A percentile compares a stretch with the other conserved stretches of the same genome.
Evolutionary conservation across 2,888 invertebrate genomes (phyloP).

Genomic region (Agrochola litura): DNA sequence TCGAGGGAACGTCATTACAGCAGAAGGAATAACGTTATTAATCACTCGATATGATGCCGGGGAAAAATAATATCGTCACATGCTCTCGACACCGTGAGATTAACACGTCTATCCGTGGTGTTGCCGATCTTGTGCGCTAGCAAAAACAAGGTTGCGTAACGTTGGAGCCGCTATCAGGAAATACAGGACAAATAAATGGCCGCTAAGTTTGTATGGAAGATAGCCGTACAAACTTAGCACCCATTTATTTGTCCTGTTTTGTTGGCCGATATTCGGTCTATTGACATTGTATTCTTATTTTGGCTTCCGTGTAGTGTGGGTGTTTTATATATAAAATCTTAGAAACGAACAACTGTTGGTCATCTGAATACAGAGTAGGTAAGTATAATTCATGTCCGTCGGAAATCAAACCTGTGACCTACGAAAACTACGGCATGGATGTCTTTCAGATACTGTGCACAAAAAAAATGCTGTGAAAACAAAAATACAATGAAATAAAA

Average conservation of each 20-base stretch:
- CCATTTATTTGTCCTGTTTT: slow-evolving; percentile 22
- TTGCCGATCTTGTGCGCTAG: slow-evolving; percentile 72
- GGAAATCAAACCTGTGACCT: background rate
- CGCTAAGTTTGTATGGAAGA: slow-evolving; percentile 12
- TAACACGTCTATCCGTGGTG: slow-evolving; percentile 83
- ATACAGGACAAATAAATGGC: slow-evolving; percentile 54
- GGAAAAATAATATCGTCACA: slow-evolving; percentile 89
- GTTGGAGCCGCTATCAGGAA: slow-evolving; percentile 45
- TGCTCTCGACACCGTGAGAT: slow-evolving; percentile 88
- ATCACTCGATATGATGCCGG: slow-evolving; percentile 86
- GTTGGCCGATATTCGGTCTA: background rate
- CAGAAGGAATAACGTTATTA: slow-evolving; percentile 87
- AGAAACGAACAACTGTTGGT: background rate
- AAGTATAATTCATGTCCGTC: background rate
- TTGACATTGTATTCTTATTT: background rate
- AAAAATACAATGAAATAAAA: slow-evolving; percentile 1
- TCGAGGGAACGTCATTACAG: slow-evolving; percentile 81
- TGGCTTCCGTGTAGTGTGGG: too few relatives aligned
- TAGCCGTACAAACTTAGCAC: background rate
- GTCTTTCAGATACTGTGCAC: background rate
- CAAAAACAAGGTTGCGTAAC: slow-evolving; percentile 67
- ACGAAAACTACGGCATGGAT: background rate
- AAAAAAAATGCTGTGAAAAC: background rate
- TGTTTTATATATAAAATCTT: background rate
- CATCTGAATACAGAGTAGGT: background rate